Percentiles rank a stretch among this genome's conserved stretches.
These are phyloP conservation scores for Daboia siamensis DNA, from an alignment of 2,113 vertebrate species.

Conservation along the genomic window DNA sequence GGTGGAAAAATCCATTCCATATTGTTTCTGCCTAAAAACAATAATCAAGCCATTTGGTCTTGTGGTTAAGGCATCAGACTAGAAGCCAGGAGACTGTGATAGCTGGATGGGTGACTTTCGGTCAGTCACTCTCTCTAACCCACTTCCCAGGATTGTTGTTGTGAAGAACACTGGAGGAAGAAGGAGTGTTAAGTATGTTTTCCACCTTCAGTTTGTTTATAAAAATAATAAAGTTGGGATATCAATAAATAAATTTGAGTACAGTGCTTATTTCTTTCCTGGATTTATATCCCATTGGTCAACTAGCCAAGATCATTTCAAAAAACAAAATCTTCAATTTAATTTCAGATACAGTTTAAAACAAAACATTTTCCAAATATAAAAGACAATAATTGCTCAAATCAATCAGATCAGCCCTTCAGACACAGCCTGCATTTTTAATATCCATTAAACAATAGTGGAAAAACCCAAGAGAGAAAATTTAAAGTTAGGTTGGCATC, in stretches of 20 bases:
- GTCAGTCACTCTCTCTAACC: not conserved
- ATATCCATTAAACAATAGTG: not conserved
- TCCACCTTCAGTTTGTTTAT: not conserved
- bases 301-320: not conserved
- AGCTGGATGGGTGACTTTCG: not conserved
- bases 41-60: not conserved
- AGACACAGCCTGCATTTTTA: not conserved
- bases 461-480: not conserved
- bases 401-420: not conserved
- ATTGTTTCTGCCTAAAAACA: not conserved
- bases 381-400: not conserved
- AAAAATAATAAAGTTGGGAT: not conserved
- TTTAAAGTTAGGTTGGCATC: not conserved
- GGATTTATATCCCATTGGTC: not conserved
- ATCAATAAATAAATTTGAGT: not conserved
- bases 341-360: not conserved
- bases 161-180: not conserved
- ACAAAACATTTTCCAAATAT: not conserved
- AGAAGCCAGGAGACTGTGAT: not conserved
- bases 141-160: not conserved
- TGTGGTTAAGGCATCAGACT: not conserved
- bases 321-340: not conserved
- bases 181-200: not conserved
- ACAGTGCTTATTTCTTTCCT: not conserved
- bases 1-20: not conserved